Conservation (phyloP, 1,140 invertebrate genomes). For the Protaetia brevitarsis region DNA sequence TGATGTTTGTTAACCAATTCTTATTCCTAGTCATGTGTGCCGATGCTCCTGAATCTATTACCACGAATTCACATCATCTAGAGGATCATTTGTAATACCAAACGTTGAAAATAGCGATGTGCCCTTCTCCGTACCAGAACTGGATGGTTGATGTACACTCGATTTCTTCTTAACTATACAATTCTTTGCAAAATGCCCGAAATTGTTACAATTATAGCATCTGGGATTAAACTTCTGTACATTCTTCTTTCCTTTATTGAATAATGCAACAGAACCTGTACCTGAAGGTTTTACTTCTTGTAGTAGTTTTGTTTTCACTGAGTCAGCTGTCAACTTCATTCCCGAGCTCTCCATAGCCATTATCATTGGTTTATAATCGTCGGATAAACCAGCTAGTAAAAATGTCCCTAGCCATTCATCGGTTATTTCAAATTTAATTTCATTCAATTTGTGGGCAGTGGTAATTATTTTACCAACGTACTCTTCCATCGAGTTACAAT, state of each 20-base stretch:
- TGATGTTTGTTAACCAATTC: not conserved
- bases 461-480: too few relatives aligned
- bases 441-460: constrained; percentile 41
- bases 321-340: constrained; percentile 42
- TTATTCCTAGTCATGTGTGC: not conserved
- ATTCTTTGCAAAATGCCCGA: constrained; percentile 10
- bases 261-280: constrained; percentile 9
- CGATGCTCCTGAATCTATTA: not conserved
- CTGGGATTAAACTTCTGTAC: constrained; percentile 8
- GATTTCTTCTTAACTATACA: not conserved
- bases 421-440: constrained; percentile 40
- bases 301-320: constrained; percentile 47
- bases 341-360: constrained; percentile 47
- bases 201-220: constrained; percentile 22
- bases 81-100: too few relatives aligned
- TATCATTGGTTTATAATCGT: constrained; percentile 48
- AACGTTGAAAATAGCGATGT: too few relatives aligned
- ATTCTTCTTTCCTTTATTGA: constrained; percentile 7
- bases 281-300: constrained; percentile 36
- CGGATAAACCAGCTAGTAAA: constrained; percentile 43
- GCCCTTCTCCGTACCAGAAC: not conserved
- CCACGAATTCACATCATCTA: not conserved
- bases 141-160: not conserved
- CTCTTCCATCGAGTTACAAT: too few relatives aligned
- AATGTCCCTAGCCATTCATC: constrained; percentile 45